Evolutionary conservation across 2,113 vertebrate species (phyloP), one percentile per base, ranked within the genome.

Genomic region (Pseudonaja textilis): DNA sequence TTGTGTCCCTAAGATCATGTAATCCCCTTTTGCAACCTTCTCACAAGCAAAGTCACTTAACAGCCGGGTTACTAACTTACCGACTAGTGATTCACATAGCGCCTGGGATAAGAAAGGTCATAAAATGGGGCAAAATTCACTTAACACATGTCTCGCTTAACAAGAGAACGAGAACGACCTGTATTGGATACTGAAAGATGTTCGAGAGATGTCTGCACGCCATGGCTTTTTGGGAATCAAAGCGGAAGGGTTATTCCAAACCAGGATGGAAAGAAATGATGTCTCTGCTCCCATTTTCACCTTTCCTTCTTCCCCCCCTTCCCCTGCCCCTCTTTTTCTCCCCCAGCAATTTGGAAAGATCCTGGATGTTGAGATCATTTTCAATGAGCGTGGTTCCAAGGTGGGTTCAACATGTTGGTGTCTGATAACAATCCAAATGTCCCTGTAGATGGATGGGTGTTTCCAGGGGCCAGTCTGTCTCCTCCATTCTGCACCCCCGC

Each of bases 301-400:
- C 22, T 64, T 14, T 55, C 3, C 0, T 81, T 92, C 91, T 54
- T 42, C 18, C 23, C 89, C 92, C 23, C 88, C 91, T 55, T n/a
- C 29, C 87, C 87, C 54, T 57, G 0, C 57, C 93, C 93, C 97
- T 97, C 91, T 96, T 95, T 96, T 93, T 47, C 96, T 96, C 96
- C 61, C n/a, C 94, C 98, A 99, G 99, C 99, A 99, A 99, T 99
- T 99, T 56, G 99, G 99, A 96, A 99, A 99, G 97, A 99, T 99
- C 97, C 98, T 99, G 98, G 99, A 99, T 11, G 99, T 99, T 98
- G 99, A 99, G 97, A 99, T 99, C 96, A 99, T 99, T 98, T 99
- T 99, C 98, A 99, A 99, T 90, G 99, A 99, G 97, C 98, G 99
- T 95, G 99, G 99, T 97, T 99, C 99, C 97, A 99, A 99, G 99